Evolutionary conservation across 2,888 invertebrate genomes (phyloP), one percentile per base, ranked within the genome.

Genomic region (Sarcophaga rosellei): DNA sequence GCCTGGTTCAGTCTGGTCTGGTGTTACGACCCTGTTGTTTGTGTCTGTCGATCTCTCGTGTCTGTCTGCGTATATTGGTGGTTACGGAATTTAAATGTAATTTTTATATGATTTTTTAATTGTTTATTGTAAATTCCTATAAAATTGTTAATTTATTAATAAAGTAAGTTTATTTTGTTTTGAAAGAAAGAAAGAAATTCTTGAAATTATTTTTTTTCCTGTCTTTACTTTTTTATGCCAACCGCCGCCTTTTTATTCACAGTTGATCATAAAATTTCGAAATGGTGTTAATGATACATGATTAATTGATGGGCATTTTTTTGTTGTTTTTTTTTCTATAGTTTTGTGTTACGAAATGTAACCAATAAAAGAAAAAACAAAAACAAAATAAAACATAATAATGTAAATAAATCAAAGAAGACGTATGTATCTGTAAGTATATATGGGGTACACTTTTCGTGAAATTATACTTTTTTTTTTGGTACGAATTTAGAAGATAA

Each of bases 71-170:
- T 35, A 35, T 35, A 35, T 10, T 35, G 35, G 35, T 35, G 35
- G 35, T 35, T 35, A 35, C 8, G 35, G 35, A 35, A 35, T 35
- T 35, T 35, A 35, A 35, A 35, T 35, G 35, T 10, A 35, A 35
- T 65, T 65, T 35, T 65, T 23, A 21, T 62, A 53, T 53, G 53
- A 17, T 53, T 53, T 53, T 53, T 53, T 17, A 53, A 53, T 53
- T 53, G 12, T 53, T 66, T 35, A 17, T 66, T 66, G 35, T 66
- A 44, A 10, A 20, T 66, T 44, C 20, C 12, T 45, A 45, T 45
- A 20, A 66, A 66, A 66, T 44, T 44, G 66, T 35, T 44, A 66
- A 35, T 11, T 45, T 66, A 35, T 61, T 57, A 35, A 35, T 57
- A 8, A 61, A 61, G 17, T 11, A 61, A 20, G 5, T 61, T 66